Base-by-base conservation (phyloP, 2,888 invertebrate species). In the Eumerus sabulonum region DNA sequence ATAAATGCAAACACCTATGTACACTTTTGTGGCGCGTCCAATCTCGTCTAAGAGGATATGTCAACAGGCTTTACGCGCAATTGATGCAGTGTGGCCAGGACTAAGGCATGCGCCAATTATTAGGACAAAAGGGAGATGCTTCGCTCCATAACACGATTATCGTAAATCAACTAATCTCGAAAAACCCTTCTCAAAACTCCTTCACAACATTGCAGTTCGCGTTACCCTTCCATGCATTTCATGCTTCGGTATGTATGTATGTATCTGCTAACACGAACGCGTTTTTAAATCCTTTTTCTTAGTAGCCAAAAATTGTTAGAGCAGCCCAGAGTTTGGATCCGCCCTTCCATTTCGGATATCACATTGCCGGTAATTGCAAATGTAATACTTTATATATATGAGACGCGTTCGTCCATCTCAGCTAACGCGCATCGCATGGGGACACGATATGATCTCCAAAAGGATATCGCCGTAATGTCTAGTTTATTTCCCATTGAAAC, bases 121-220 rank as follows among this genome's bases (percentile, higher is more conserved):
- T 54, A 35, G 16, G 1, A 14, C 9, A 9, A 35, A 14, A 35
- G 50, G 27, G n/a, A 14, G 9, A 40, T 7, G 9, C 40, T 40
- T 36, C n/a, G 27, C 2, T 27, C 7, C 54, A 47, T 40, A 45
- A 53, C 40, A 81, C 85, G 87, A 87, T 87, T 84, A 86, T 85
- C 85, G 86, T 87, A 86, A 88, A 87, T 84, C 85, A 87, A 86
- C 84, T 86, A 86, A 87, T 87, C 88, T 87, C 76, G 35, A 82
- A 84, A 84, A 86, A 86, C n/a, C n/a, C n/a, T n/a, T 84, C 83
- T 1, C 85, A 85, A 86, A 84, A 71, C 18, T 48, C 60, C 47
- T 82, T 85, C n/a, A n/a, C n/a, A n/a, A n/a, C n/a, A n/a, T 84
- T 83, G 84, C 81, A 82, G 84, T 19, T 83, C n/a, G n/a, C n/a